Conservation (phyloP, 2,888 invertebrate species). For the Sinotaia quadrata region DNA sequence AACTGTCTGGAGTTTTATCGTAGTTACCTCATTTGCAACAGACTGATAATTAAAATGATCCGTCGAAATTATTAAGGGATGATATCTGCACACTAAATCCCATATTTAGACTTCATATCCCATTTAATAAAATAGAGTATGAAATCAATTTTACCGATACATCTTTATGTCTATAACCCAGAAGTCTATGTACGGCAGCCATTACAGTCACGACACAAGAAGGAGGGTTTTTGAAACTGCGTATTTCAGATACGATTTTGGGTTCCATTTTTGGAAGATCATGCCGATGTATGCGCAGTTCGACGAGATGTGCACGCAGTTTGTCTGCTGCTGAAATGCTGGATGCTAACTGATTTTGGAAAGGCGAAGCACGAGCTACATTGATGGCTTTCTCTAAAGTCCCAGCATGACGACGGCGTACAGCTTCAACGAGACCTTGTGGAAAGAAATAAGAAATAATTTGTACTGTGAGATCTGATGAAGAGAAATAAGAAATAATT, state of each 20-base stretch:
- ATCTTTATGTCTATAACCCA: constrained; percentile 53
- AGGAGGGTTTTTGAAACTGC: constrained; percentile 59
- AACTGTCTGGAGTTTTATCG: too few species aligned
- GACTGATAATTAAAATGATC: too few species aligned
- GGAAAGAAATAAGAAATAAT: neutral
- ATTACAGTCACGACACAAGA: constrained; percentile 55
- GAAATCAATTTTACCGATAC: constrained; percentile 52
- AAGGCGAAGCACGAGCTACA: constrained; percentile 14
- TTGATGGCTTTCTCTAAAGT: constrained; percentile 16
- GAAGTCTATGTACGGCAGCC: constrained; percentile 53
- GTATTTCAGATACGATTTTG: constrained; percentile 59
- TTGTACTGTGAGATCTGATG: too few species aligned
- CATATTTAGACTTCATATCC: too few species aligned
- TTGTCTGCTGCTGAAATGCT: constrained; percentile 43
- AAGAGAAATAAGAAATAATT: too few species aligned
- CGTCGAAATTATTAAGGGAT: too few species aligned
- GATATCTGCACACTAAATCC: too few species aligned
- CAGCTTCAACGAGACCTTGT: constrained; percentile 18
- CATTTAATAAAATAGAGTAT: too few species aligned
- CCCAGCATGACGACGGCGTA: constrained; percentile 13
- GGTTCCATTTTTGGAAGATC: constrained; percentile 59
- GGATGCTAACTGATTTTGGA: constrained; percentile 16
- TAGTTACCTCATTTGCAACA: too few species aligned
- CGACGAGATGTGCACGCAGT: constrained; percentile 49
- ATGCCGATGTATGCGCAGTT: constrained; percentile 50